Base-by-base conservation (phyloP, 2,888 invertebrate species). In the Sericinus montela region DNA sequence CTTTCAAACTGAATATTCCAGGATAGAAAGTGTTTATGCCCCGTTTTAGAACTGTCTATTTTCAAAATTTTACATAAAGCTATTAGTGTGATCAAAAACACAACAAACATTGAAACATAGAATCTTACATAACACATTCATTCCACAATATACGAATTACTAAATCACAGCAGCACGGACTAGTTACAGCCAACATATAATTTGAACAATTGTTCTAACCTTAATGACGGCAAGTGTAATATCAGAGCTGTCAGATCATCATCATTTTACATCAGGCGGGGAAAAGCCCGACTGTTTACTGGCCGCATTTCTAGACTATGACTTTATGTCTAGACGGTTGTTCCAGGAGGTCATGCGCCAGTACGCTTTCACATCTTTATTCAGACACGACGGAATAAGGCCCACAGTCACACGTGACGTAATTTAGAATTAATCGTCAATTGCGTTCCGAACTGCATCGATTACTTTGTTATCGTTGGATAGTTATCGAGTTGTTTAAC, bases 281-380 rank as follows among this genome's bases (percentile, higher is more conserved):
- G 74, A 73, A 75, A 80, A 80, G 72, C 76, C 80, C 74, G 69
- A 69, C 72, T 74, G 67, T 80, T 76, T 75, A 70, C 63, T 66
- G 65, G 63, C 63, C 68, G 75, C 75, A 75, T 78, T 78, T 79
- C 77, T 79, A 82, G 78, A 80, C 78, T 79, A 75, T 82, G 80
- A 82, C 75, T 80, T 74, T 70, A 69, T 75, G 85, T 86, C 86
- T 86, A 86, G 85, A 86, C 84, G 72, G 68, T 73, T 69, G 71
- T 71, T 83, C 76, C 80, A 80, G 84, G 80, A 83, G 32, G 82
- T 82, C 83, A 78, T 69, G 69, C 70, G 76, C 70, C 32, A 32
- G 32, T 32, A 32, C 65, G 78, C 82, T 85, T 85, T 84, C 82
- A 82, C 80, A 72, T 74, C 69, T 72, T 72, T 72, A 72, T 69